These are phyloP conservation scores for Vanessa tameamea DNA, from an alignment of 1,140 invertebrate species.

Conservation along the genomic window DNA sequence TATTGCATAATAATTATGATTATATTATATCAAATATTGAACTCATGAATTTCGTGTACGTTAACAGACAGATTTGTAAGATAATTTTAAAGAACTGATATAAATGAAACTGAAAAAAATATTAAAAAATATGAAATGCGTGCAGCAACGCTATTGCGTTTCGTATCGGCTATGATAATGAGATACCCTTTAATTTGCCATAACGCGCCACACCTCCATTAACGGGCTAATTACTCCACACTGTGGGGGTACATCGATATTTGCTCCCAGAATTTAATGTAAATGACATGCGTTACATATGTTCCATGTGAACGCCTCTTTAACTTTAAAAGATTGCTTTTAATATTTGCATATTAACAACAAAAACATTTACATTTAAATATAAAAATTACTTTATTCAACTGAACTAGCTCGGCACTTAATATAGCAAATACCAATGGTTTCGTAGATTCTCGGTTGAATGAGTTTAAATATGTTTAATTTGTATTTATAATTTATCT, in stretches of 20 bases:
- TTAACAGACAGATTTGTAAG: no score
- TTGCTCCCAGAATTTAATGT: constrained; percentile 30
- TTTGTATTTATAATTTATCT: no score
- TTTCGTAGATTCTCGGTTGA: no score
- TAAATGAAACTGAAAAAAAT: no score
- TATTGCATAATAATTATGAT: no score
- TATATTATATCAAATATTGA: no score
- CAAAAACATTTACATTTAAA: not conserved
- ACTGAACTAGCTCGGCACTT: no score
- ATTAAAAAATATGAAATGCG: no score
- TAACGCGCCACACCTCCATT: constrained; percentile 39
- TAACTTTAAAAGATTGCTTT: constrained; percentile 2
- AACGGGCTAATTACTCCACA: constrained; percentile 39
- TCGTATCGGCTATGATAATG: constrained; percentile 29
- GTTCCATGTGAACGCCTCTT: constrained; percentile 7
- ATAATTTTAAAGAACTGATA: no score
- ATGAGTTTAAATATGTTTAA: no score
- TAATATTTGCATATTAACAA: not conserved
- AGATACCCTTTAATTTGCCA: constrained; percentile 37
- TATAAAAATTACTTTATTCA: not conserved
- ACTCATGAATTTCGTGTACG: no score
- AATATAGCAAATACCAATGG: no score
- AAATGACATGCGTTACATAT: constrained; percentile 20
- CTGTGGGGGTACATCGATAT: constrained; percentile 35
- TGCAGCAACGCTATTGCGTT: not conserved